Percentiles rank a stretch among this genome's conserved stretches.
phyloP scores from a whole-genome alignment of 2,888 invertebrate genomes.

The Metellina segmentata region DNA sequence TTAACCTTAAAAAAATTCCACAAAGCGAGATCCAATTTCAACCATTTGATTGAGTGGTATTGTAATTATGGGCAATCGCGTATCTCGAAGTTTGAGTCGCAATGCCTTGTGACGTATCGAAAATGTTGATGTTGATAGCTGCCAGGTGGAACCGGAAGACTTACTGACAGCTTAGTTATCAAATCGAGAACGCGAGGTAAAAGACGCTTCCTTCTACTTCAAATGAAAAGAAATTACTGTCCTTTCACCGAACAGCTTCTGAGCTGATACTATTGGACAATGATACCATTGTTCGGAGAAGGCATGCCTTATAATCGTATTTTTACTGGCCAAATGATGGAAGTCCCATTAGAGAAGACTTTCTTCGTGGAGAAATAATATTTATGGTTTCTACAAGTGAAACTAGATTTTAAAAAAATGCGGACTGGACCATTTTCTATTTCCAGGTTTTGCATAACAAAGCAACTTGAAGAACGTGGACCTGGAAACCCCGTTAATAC shows the following conservation, averaged over 20 bases:
- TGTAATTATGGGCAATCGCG: neutral
- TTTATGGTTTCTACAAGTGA: neutral
- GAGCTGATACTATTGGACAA: neutral
- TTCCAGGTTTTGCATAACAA: neutral
- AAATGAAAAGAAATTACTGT: neutral
- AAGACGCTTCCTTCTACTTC: neutral
- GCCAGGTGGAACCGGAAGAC: neutral
- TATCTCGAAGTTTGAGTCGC: neutral
- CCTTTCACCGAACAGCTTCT: neutral
- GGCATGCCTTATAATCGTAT: neutral
- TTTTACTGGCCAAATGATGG: neutral
- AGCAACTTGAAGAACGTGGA: neutral
- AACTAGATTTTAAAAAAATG: neutral
- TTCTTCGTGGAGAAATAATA: neutral
- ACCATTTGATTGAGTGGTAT: neutral
- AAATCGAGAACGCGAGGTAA: neutral
- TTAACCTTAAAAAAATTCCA: neutral
- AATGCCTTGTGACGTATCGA: neutral
- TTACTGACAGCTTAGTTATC: neutral
- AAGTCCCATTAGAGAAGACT: neutral
- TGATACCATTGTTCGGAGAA: neutral
- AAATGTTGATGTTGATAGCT: neutral
- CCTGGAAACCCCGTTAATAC: neutral
- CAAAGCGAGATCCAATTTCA: neutral
- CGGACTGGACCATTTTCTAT: neutral